phyloP scores from a whole-genome alignment of 2,113 vertebrate species.

The Anguilla japonica region DNA sequence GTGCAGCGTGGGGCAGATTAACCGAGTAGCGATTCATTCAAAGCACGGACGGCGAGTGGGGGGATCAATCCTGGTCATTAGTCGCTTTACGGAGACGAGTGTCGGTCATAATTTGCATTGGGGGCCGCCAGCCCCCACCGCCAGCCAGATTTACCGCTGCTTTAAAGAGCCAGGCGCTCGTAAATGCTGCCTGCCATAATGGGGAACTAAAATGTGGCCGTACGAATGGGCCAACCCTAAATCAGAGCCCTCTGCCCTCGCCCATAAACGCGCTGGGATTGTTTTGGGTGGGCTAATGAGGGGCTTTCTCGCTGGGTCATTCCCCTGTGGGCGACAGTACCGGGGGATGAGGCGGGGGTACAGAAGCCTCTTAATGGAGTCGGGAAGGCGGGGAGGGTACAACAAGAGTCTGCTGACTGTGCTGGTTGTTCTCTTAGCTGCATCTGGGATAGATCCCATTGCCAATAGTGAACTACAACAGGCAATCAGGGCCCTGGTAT shows the following conservation, averaged over 20 bases:
- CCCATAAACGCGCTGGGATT: neutral
- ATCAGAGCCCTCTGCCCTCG: conserved; percentile 44
- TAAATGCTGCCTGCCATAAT: conserved; percentile 55
- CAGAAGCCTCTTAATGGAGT: neutral
- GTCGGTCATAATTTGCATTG: conserved; percentile 53
- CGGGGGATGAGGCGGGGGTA: neutral
- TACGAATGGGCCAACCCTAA: conserved; percentile 47
- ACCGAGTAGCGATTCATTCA: neutral
- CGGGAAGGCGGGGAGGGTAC: neutral
- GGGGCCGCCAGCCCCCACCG: conserved; percentile 27
- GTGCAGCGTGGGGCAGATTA: neutral
- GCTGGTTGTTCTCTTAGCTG: neutral
- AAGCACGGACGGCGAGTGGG: neutral
- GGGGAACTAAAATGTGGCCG: conserved; percentile 57
- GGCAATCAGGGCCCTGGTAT: neutral
- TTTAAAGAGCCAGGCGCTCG: conserved; percentile 50
- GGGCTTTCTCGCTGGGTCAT: neutral
- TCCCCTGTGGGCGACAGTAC: neutral
- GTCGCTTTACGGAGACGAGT: conserved; percentile 53
- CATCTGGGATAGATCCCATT: neutral
- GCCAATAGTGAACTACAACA: neutral
- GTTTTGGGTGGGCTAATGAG: conserved; percentile 46
- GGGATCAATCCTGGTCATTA: conserved; percentile 52
- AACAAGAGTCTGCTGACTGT: too few relatives aligned
- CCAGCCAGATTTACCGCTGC: conserved; percentile 53